These are phyloP conservation scores for Epirrhoe alternata DNA, from an alignment of 2,888 invertebrate species.

Conservation along the genomic window DNA sequence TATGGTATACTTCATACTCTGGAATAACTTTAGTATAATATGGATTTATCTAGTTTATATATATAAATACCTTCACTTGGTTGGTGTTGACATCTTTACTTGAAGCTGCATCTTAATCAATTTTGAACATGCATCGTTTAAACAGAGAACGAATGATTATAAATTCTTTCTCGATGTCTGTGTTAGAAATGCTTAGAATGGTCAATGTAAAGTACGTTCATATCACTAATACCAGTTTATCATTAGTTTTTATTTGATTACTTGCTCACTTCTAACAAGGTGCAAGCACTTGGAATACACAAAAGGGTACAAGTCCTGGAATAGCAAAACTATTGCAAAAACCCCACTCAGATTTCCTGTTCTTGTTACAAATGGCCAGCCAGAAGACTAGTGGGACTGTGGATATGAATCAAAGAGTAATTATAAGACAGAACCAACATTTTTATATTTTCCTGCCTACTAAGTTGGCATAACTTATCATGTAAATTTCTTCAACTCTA, in stretches of 20 bases:
- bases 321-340: slow-evolving; percentile 38
- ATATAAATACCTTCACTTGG: too few relatives aligned
- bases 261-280: neutral
- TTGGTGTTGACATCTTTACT: too few relatives aligned
- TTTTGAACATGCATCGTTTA: too few relatives aligned
- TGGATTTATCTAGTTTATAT: too few relatives aligned
- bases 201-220: neutral
- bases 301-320: slow-evolving; percentile 23
- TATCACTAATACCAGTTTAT: neutral
- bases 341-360: slow-evolving; percentile 40
- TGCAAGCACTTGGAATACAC: slow-evolving; percentile 6
- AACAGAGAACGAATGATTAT: too few relatives aligned
- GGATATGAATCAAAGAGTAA: slow-evolving; percentile 15
- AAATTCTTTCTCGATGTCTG: too few relatives aligned
- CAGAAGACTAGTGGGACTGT: slow-evolving; percentile 46
- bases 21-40: too few relatives aligned
- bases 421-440: neutral
- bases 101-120: too few relatives aligned
- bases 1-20: too few relatives aligned
- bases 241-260: neutral
- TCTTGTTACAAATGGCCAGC: slow-evolving; percentile 49
- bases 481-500: neutral
- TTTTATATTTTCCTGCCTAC: neutral
- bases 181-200: too few relatives aligned
- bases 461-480: neutral